A percentile compares a stretch with the other conserved stretches of the same genome.
phyloP scores from a whole-genome alignment of 2,113 vertebrate species.

The Limnothrissa miodon region DNA sequence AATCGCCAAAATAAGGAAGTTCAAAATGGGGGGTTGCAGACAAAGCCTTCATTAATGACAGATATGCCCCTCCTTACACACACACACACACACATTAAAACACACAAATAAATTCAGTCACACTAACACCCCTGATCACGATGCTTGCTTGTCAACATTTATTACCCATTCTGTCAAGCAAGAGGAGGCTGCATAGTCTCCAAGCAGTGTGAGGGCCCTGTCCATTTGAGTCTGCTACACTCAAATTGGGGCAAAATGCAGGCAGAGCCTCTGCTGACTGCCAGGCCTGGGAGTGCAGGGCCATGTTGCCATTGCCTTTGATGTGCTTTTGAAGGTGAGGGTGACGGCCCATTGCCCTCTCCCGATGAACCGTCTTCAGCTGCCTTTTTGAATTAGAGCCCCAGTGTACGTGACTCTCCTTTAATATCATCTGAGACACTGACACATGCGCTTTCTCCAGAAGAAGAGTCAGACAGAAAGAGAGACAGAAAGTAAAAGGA shows the following conservation, averaged over 20 bases:
- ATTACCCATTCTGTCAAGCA: conserved; percentile 1
- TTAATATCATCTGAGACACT: conserved; percentile 4
- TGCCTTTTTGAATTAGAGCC: conserved; percentile 9
- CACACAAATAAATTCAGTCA: background rate
- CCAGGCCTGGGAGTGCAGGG: background rate
- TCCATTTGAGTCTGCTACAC: background rate
- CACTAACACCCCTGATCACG: background rate
- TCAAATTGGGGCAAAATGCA: background rate
- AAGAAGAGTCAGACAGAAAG: background rate
- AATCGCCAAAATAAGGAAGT: background rate
- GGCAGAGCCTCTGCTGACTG: background rate
- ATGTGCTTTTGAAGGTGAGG: conserved; percentile 17
- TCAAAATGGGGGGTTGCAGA: background rate
- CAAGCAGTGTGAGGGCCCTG: background rate
- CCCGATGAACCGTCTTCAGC: background rate
- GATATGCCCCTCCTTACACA: background rate
- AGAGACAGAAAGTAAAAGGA: background rate
- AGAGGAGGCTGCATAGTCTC: background rate
- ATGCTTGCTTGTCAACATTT: background rate
- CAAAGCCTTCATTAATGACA: background rate
- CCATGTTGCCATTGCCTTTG: conserved; percentile 10
- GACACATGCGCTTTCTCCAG: background rate
- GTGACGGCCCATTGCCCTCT: background rate
- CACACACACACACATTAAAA: background rate
- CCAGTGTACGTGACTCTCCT: background rate